Evolutionary conservation across 2,888 invertebrate species (phyloP), one percentile per base, ranked within the genome.

Genomic region (Xylocampa areola): DNA sequence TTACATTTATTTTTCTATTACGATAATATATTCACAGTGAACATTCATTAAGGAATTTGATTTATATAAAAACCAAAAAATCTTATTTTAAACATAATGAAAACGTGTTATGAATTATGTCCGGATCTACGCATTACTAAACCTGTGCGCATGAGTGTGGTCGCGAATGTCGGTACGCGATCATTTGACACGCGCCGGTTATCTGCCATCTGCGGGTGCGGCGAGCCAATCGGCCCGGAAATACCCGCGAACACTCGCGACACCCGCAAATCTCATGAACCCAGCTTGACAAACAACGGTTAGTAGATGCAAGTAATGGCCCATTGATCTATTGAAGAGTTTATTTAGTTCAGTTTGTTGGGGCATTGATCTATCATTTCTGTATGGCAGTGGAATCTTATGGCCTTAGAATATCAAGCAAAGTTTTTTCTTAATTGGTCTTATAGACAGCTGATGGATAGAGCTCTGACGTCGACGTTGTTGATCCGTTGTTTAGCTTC

Each of bases 131-230:
- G 5, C 6, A 8, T 58, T 40, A 36, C 10, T 54, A 47, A 10
- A 36, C 73, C 76, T 74, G 39, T 64, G 63, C 35, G 39, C 27
- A 16, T 35, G 53, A 54, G 49, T 81, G 82, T 82, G 82, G 71
- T 66, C 75, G 79, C 77, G 83, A 86, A 86, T 86, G 80, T 76
- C 55, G 68, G 71, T 77, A 70, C 70, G 79, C 82, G 86, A 84
- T 88, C 85, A 85, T 85, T 85, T 82, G 81, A 76, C 83, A 81
- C 83, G 84, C 79, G 82, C 73, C 79, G 68, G 72, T 81, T 84
- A 85, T 86, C 84, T 77, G 62, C 65, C 66, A 81, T 84, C 82
- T 82, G 82, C 77, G 81, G 76, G 76, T 61, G 75, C 72, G 54
- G 53, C 51, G 59, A 43, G 32, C 49, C 67, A 66, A 73, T 77